Base-by-base conservation (phyloP, 2,797 vertebrate species). In the Spinus olivaceus region DNA sequence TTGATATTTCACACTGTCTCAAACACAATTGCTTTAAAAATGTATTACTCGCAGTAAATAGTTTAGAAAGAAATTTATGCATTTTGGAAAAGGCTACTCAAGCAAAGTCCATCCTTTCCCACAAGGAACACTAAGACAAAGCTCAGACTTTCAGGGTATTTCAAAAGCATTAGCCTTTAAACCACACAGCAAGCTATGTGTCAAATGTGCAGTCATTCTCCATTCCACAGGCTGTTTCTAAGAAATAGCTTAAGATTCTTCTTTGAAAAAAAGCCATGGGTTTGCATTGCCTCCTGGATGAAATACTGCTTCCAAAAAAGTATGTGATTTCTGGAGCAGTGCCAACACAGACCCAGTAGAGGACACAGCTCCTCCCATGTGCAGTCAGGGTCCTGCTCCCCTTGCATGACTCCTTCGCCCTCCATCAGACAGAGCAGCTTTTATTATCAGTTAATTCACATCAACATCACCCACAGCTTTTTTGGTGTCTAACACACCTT, bases 131-230 rank as follows among this genome's bases (percentile, higher is more conserved):
- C 2, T 3, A 74, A 61, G 61, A 57, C 50, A 78, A 28, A 72
- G 63, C 73, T 93, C 83, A 72, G 60, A 77, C 33, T 91, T 95
- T 6, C 2, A 50, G 20, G 46, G 19, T 61, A 66, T 86, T 91
- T 81, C 66, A 93, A 79, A 92, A 46, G 44, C 71, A 82, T 53
- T 15, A 44, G 53, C 51, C 69, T 88, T 91, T 72, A 90, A 66
- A 81, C 28, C 63, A 90, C 73, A 65, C 51, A 87, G 61, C 35
- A 5, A 54, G 66, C 35, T 39, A 15, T 9, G 16, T 14, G 30
- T 73, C 83, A 73, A 81, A 81, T 3, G 30, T 30, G 54, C 33
- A n/a, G 44, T 47, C 72, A 69, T 8, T 13, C 50, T 80, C 87
- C 54, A 42, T 41, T 65, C 78, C 49, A 33, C 50, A 59, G 78